Base-by-base conservation (phyloP, 1,140 invertebrate species). In the Riptortus pedestris region DNA sequence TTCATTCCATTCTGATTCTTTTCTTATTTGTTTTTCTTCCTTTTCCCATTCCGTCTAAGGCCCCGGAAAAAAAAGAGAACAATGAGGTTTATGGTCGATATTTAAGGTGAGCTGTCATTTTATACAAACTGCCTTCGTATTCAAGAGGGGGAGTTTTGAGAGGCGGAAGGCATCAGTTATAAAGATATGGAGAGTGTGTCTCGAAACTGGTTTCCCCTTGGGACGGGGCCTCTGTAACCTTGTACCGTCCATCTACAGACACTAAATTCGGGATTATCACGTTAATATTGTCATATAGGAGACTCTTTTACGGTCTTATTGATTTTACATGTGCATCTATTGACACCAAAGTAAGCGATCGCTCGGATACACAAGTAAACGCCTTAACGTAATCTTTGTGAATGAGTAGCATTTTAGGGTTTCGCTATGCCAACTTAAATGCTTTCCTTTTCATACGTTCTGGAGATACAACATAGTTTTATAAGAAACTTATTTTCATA, bases 161-260 rank as follows among this genome's bases (percentile, higher is more conserved):
- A 47, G 45, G 45, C 45, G 45, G 45, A 47, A 47, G 45, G n/a
- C 45, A 47, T 47, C 45, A 47, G 45, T 47, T 47, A 47, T 47
- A 47, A n/a, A 47, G 45, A 47, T 47, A 47, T 47, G 45, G 45
- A 47, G 16, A 22, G 22, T n/a, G n/a, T 18, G 1, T n/a, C n/a
- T n/a, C 2, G 1, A 47, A 47, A 47, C 45, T 47, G 45, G 45
- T 47, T 47, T 22, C 45, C 2, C n/a, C n/a, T n/a, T n/a, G n/a
- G n/a, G n/a, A n/a, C n/a, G n/a, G n/a, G n/a, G n/a, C n/a, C n/a
- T n/a, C n/a, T n/a, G n/a, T n/a, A n/a, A n/a, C n/a, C n/a, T n/a
- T n/a, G n/a, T 18, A n/a, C 45, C 18, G 22, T 20, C 22, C 45
- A 22, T 47, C 45, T n/a, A 3, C 16, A 0, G 9, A 11, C 22